Conservation (phyloP, 2,797 vertebrate genomes). For the Sphenopsis melanotis region DNA sequence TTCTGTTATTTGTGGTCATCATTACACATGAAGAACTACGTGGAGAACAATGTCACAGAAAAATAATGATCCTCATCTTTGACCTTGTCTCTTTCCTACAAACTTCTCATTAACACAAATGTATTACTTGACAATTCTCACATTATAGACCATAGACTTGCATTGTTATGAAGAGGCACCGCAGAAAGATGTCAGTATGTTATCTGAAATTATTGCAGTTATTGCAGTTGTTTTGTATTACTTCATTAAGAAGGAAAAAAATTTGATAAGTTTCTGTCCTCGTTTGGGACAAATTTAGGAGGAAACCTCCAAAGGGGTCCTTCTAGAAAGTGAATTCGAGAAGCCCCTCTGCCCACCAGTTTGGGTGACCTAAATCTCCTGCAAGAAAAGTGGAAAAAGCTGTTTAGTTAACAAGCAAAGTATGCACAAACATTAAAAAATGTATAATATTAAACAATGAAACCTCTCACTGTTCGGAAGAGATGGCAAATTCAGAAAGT, state of each 20-base stretch:
- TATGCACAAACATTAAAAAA: background rate
- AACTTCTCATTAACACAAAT: background rate
- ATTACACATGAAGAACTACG: background rate
- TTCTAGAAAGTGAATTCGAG: background rate
- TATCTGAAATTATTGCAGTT: background rate
- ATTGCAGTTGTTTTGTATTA: background rate
- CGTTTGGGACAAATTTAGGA: background rate
- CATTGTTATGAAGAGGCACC: background rate
- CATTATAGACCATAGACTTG: background rate
- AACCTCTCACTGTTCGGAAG: background rate
- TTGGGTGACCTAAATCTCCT: too few species aligned
- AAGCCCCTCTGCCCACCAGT: accelerated
- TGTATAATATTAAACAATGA: background rate
- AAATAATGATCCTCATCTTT: background rate
- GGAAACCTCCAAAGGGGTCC: background rate
- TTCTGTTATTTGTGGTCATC: background rate
- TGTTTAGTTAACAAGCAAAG: background rate
- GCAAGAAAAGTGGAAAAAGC: background rate
- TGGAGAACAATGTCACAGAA: background rate
- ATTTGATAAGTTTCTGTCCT: background rate
- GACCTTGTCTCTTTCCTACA: background rate
- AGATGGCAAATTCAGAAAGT: background rate
- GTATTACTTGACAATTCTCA: background rate
- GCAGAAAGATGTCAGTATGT: background rate
- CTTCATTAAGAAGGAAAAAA: background rate